Conservation (phyloP, 2,113 vertebrate species). For the Anarhynchus alexandrinus region DNA sequence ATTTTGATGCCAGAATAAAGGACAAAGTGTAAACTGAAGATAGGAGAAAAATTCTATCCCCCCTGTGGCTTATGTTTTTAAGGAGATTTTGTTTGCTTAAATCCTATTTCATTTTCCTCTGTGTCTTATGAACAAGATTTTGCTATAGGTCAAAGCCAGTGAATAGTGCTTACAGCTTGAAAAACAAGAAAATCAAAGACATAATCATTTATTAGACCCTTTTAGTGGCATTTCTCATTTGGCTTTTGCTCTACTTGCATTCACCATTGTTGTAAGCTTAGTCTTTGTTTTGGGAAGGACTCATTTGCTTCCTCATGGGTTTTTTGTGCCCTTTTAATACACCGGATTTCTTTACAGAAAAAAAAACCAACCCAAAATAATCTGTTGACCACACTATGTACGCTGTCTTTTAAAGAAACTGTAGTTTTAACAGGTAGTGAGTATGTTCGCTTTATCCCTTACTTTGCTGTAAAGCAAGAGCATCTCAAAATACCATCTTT, state of each 20-base stretch:
- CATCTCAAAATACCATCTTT: not conserved
- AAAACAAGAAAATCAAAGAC: constrained; percentile 29
- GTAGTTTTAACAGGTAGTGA: not conserved
- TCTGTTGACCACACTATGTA: not conserved
- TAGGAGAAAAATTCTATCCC: not conserved
- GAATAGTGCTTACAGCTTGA: not conserved
- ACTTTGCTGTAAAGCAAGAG: not conserved
- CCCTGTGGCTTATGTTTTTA: not conserved
- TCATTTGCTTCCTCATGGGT: not conserved
- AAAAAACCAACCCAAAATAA: not conserved
- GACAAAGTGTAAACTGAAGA: not conserved
- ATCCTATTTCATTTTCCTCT: constrained; percentile 18
- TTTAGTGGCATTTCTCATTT: constrained; percentile 6
- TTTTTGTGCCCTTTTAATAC: not conserved
- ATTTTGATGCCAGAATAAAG: not conserved
- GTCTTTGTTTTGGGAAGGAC: not conserved
- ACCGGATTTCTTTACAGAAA: not conserved
- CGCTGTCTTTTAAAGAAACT: not conserved
- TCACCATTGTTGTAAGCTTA: not conserved
- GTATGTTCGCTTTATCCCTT: not conserved
- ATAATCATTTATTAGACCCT: not conserved
- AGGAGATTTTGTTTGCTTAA: constrained; percentile 17
- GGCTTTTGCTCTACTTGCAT: not conserved
- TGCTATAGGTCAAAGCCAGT: not conserved
- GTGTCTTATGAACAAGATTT: not conserved